Evolutionary conservation across 2,888 invertebrate species (phyloP), one percentile per base, ranked within the genome.

Genomic region (Brenthis daphne): DNA sequence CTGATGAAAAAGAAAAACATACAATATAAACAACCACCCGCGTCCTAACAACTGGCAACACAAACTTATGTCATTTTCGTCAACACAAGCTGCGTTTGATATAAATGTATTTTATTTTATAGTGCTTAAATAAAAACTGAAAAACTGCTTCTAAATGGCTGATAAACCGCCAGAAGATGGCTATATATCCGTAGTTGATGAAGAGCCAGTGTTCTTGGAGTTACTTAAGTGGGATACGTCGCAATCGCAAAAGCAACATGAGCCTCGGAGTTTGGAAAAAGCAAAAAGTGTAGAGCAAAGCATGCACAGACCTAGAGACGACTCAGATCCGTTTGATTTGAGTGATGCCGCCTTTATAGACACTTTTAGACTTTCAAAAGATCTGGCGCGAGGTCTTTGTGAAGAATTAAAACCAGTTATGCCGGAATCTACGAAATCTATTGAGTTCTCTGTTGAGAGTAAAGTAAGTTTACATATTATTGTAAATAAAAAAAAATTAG

Each of bases 151-250:
- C 77, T 83, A 80, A 82, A 91, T 91, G 91, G 89, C 88, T 73
- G 90, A 90, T 75, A 91, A 91, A 79, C 91, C 90, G 75, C 86
- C 89, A 69, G 91, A 91, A 75, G 91, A 91, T 74, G 84, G 87
- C 65, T 91, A 91, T 75, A 91, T 91, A 83, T 91, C 91, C 56
- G 91, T 91, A 64, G 91, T 91, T 65, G 91, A 91, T 64, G 91
- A 91, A 64, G 91, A 91, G 67, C 91, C 91, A 48, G 92, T 90
- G 74, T 87, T 91, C 77, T 89, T 91, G 65, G 89, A 91, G 76
- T 79, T 91, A 72, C 77, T 91, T n/a, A 91, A 91, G 77, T 91
- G 91, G 91, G 91, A 91, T 79, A 81, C 87, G 57, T 82, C 89
- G 55, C 90, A 89, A 77, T 72, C 78, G 71, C 79, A 79, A 64